These are phyloP conservation scores for Ammodytes dubius DNA, from an alignment of 2,113 vertebrate genomes.

Conservation along the genomic window DNA sequence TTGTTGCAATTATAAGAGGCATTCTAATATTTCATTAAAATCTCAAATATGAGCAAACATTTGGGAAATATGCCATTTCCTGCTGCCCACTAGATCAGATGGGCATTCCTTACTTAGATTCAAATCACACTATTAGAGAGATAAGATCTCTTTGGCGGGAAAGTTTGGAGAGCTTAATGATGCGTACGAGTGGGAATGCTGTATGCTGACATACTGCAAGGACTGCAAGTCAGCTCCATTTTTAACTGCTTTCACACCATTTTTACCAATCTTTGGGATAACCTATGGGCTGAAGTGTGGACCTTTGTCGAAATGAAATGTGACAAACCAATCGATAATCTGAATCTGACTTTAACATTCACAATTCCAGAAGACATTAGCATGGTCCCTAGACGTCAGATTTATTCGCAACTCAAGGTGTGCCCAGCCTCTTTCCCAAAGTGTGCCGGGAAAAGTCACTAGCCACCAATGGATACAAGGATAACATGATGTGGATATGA, in stretches of 20 bases:
- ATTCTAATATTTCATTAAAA: neutral
- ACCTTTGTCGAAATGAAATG: neutral
- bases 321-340: neutral
- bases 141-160: neutral
- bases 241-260: neutral
- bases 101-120: neutral
- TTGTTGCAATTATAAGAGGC: neutral
- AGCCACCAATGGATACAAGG: neutral
- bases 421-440: neutral
- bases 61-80: neutral
- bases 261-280: neutral
- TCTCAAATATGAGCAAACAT: constrained; percentile 10
- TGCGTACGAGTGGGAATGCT: neutral
- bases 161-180: constrained; percentile 10
- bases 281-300: neutral
- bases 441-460: neutral
- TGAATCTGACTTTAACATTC: neutral
- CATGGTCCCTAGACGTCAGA: neutral
- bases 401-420: neutral
- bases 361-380: no score
- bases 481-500: neutral
- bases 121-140: constrained; percentile 1
- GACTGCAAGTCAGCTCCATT: constrained; percentile 23
- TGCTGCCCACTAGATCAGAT: neutral
- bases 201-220: constrained; percentile 24